A percentile compares a stretch with the other conserved stretches of the same genome.
These are phyloP conservation scores for Lasioglossum malachurum DNA, from an alignment of 2,888 invertebrate species.

Conservation along the genomic window DNA sequence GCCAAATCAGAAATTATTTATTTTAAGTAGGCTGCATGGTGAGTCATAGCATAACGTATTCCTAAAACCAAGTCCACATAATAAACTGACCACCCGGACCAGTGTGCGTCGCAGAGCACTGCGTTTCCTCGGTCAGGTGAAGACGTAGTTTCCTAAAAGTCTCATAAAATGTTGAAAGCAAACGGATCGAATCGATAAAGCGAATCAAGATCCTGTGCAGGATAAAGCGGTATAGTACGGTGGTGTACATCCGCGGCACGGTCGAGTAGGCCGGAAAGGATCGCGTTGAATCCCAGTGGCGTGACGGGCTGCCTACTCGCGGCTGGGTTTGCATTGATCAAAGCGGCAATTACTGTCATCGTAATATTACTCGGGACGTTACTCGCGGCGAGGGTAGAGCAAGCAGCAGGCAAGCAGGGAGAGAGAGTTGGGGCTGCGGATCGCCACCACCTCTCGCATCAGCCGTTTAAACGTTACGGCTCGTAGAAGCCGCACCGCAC, in stretches of 20 bases:
- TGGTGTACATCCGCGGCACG: slow-evolving; percentile 52
- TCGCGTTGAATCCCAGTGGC: slow-evolving; percentile 71
- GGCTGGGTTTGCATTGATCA: slow-evolving; percentile 81
- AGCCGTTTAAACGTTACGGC: slow-evolving; percentile 66
- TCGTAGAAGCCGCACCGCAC: slow-evolving; percentile 41
- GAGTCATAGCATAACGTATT: no score
- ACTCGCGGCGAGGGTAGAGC: slow-evolving; percentile 74
- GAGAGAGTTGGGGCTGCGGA: slow-evolving; percentile 28
- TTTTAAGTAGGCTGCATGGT: no score
- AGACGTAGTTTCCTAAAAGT: background rate
- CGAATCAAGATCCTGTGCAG: slow-evolving; percentile 30
- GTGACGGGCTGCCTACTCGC: slow-evolving; percentile 78
- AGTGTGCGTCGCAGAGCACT: no score
- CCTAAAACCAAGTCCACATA: no score
- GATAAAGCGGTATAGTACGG: slow-evolving; percentile 23
- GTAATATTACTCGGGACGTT: slow-evolving; percentile 83
- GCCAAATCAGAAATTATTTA: no score
- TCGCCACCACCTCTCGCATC: slow-evolving; percentile 51
- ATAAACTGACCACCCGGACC: no score
- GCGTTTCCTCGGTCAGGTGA: background rate
- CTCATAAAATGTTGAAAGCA: background rate
- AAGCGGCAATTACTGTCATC: slow-evolving; percentile 84
- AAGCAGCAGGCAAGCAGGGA: slow-evolving; percentile 29
- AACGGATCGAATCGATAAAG: slow-evolving; percentile 18
- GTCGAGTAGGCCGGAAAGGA: slow-evolving; percentile 70